phyloP scores from a whole-genome alignment of 2,888 invertebrate species.

The Pediacus dermestoides region DNA sequence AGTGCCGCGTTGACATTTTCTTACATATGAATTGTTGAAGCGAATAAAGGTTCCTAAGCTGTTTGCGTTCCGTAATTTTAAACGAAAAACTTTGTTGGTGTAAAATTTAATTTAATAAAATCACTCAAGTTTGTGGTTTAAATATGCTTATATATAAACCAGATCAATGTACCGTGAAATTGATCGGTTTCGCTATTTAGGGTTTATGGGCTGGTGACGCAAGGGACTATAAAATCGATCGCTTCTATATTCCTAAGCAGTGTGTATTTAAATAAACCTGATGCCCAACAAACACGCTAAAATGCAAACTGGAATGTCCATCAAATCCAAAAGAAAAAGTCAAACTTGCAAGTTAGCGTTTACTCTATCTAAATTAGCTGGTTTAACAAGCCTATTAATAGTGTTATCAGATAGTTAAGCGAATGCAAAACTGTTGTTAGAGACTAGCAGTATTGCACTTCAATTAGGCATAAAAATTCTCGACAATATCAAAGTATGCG shows the following conservation, averaged over 20 bases:
- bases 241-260: no score
- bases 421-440: not conserved
- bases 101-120: slow-evolving; percentile 34
- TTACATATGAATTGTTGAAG: slow-evolving; percentile 23
- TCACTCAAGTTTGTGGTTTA: slow-evolving; percentile 32
- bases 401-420: no score
- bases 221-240: slow-evolving; percentile 24
- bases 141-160: slow-evolving; percentile 36
- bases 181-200: slow-evolving; percentile 46
- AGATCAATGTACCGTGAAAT: slow-evolving; percentile 49
- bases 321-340: no score
- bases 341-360: no score
- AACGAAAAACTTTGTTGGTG: slow-evolving; percentile 11
- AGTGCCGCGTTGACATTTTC: slow-evolving; percentile 36
- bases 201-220: slow-evolving; percentile 14
- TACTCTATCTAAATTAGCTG: no score
- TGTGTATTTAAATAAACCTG: slow-evolving; percentile 1
- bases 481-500: slow-evolving; percentile 39
- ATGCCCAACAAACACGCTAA: slow-evolving; percentile 6
- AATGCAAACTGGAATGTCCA: no score
- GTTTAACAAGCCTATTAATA: no score
- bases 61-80: not conserved
- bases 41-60: slow-evolving; percentile 11
- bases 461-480: slow-evolving; percentile 34
- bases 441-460: slow-evolving; percentile 27